Base-by-base conservation (phyloP, 2,797 vertebrate species). In the Microctenopoma steveboyesi region DNA sequence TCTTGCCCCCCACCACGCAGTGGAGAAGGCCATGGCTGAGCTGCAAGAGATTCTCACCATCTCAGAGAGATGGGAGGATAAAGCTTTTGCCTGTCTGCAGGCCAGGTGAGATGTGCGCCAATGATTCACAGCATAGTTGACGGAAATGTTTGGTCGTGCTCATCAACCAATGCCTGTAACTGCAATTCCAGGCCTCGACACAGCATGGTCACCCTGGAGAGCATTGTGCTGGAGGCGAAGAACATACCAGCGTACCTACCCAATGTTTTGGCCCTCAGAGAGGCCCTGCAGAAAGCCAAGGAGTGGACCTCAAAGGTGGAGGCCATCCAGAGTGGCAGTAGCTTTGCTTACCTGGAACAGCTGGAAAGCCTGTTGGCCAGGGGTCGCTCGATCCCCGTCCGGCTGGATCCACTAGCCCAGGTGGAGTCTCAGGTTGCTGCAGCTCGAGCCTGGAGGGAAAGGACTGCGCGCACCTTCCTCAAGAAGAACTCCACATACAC, bases 21-120 rank as follows among this genome's bases (percentile, higher is more conserved):
- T 99, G 71, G 98, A 99, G 90, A 99, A 99, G 78, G 98, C 98
- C 60, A 99, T 99, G 98, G 96, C 96, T 0, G 98, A 99, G 73
- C 94, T 99, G 18, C 98, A 99, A 78, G 98, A 99, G 86, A 94
- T 99, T 59, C 96, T 99, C 25, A 98, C 98, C 0, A 96, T 99
- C 35, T 98, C 98, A 0, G 98, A 99, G 90, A 94, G 97, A 77
- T 99, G 98, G 98, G 98, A 99, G 84, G 98, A 99, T 76, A 99
- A 98, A 81, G 98, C 98, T 25, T 96, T 96, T 4, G 93, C 95
- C 69, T 98, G 96, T 80, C 92, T 99, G 10, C 97, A 98, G 90
- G 97, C 97, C 81, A 96, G 97, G 98, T 98, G 62, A 79, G 43
- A 15, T 22, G 22, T 22, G 22, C 22, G 22, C 22, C 22, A 22